These are phyloP conservation scores for Cylas formicarius DNA, from an alignment of 1,140 invertebrate species.

Conservation along the genomic window DNA sequence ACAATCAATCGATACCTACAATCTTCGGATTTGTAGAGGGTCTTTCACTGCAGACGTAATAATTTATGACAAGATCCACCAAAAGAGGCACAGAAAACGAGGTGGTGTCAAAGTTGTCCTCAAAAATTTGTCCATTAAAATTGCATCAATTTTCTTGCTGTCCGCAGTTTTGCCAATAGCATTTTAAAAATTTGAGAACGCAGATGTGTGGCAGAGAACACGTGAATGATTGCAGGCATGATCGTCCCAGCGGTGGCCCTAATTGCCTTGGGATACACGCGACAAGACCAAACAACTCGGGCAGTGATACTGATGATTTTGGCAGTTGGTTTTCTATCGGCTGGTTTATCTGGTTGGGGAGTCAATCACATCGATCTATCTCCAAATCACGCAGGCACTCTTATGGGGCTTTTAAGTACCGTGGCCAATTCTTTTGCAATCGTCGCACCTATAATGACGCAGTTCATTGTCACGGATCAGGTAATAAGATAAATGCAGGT, in stretches of 20 bases:
- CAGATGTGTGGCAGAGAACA: conserved; percentile 1
- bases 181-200: neutral
- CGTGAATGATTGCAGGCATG: conserved; percentile 48
- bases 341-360: conserved; percentile 59
- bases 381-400: conserved; percentile 59
- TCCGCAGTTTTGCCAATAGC: neutral
- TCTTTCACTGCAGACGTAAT: too few species aligned
- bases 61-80: too few species aligned
- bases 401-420: conserved; percentile 72
- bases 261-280: conserved; percentile 53
- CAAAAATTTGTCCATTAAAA: neutral
- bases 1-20: too few species aligned
- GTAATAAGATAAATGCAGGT: conserved; percentile 42
- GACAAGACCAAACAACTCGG: conserved; percentile 40
- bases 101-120: neutral
- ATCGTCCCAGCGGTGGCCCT: conserved; percentile 53
- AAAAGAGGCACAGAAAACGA: too few species aligned
- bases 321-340: conserved; percentile 68
- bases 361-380: conserved; percentile 66
- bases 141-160: neutral
- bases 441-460: conserved; percentile 58
- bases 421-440: conserved; percentile 62
- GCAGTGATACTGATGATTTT: conserved; percentile 57
- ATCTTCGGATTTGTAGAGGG: too few species aligned
- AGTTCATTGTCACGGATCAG: conserved; percentile 54